Evolutionary conservation across 53 echinoderm and acorn worm species (phyloP), one percentile per base, ranked within the genome.

Genomic region (Glandiceps talaboti): DNA sequence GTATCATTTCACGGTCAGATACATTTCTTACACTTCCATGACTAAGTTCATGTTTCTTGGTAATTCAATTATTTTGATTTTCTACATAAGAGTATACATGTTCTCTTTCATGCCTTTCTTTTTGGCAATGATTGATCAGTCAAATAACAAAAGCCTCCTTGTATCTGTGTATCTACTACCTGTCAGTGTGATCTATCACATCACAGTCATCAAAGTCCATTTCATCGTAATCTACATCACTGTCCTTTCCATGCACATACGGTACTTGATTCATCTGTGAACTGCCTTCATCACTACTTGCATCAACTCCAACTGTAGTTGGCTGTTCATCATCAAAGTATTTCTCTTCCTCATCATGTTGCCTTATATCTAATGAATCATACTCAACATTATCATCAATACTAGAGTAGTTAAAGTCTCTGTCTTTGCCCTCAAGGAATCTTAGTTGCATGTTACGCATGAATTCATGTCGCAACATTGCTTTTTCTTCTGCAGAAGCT

Each of bases 321-420:
- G 64, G 30, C 64, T 82, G 82, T 73, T 94, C 94, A 28, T 84
- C 77, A 81, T 94, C 94, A 86, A 94, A 94, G 73, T 94, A 94
- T 26, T 82, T 88, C 85, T 94, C 94, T 64, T 94, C 90, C 76
- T 94, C 92, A 77, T 94, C 94, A 82, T 87, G 85, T 10, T 81
- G 80, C 45, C 94, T 86, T 30, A 90, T 92, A 29, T 76, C 90
- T 1, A 94, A 33, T 0, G 94, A 94, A 79, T 94, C 94, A 76
- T 92, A 94, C 75, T 94, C 94, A 25, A 77, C 83, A 33, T 94
- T 94, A 78, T 80, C 45, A 33, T 94, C 94, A n/a, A 94, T 92
- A 10, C 79, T 81, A n/a, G 86, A 77, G 74, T 94, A 94, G 81
- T 94, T 88, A 90, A 94, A 94, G 64, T 94, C 90, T 72, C 87